Evolutionary conservation across 1,140 invertebrate genomes (phyloP).

Genomic region (Lepidurus couesii): DNA sequence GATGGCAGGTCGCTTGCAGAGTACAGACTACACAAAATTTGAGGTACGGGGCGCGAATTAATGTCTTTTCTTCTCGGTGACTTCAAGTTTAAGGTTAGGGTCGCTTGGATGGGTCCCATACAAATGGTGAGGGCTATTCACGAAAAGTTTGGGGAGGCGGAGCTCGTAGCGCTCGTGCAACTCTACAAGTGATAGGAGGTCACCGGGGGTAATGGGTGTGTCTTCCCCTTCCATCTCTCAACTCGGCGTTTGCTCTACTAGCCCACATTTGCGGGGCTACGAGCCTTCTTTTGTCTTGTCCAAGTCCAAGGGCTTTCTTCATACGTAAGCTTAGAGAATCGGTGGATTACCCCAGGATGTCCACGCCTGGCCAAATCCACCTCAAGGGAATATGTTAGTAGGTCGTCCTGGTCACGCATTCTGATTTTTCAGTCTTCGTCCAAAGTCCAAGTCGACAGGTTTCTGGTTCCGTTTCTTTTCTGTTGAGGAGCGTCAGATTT

Average conservation of each 20-base stretch:
- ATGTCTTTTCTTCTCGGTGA: not conserved
- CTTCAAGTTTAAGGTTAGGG: not conserved
- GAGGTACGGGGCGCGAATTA: conserved; percentile 19
- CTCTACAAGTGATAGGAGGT: conserved; percentile 9
- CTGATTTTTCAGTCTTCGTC: not conserved
- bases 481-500: not conserved
- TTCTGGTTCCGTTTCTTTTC: not conserved
- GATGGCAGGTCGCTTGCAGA: conserved; percentile 23
- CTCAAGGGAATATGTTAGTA: not conserved
- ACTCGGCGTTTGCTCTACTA: not conserved
- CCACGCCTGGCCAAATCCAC: not conserved
- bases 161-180: not conserved
- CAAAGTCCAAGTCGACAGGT: not conserved
- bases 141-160: not conserved
- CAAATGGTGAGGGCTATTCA: not conserved
- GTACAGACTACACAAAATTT: not conserved
- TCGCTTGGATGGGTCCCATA: not conserved
- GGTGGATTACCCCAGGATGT: not conserved
- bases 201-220: conserved; percentile 16
- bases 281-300: not conserved
- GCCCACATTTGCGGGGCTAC: conserved; percentile 1
- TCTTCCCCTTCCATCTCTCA: not conserved
- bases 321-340: conserved; percentile 1
- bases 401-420: conserved; percentile 6
- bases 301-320: not conserved